Conservation (phyloP, 2,888 invertebrate genomes). For the Unio delphinus region DNA sequence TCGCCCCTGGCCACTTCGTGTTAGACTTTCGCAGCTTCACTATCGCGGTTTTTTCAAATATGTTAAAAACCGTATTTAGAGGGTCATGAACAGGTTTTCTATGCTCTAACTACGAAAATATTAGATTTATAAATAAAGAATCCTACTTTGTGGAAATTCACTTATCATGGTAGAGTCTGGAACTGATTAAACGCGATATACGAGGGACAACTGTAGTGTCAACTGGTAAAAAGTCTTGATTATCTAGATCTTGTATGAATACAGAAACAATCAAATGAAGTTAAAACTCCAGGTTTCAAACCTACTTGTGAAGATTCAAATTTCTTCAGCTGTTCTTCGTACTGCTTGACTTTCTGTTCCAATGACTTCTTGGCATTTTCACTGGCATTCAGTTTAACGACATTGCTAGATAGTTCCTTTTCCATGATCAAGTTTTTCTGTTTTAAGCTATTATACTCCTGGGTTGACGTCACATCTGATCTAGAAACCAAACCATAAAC, state of each 20-base stretch:
- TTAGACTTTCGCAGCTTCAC: too few species aligned
- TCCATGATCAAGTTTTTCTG: constrained; percentile 63
- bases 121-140: too few species aligned
- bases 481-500: constrained; percentile 22
- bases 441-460: constrained; percentile 49
- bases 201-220: not conserved
- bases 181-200: too few species aligned
- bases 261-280: too few species aligned
- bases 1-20: too few species aligned
- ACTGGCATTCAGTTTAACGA: constrained; percentile 49
- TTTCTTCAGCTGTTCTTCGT: constrained; percentile 57
- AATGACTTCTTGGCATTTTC: constrained; percentile 58
- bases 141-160: too few species aligned
- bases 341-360: constrained; percentile 53
- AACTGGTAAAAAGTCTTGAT: not conserved
- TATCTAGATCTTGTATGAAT: too few species aligned
- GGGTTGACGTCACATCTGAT: constrained; percentile 42
- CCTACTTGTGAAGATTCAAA: constrained; percentile 53
- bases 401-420: constrained; percentile 61
- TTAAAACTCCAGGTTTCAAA: not conserved
- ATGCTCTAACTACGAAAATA: too few species aligned
- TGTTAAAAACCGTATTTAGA: too few species aligned
- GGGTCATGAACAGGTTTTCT: too few species aligned
- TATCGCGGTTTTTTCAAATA: too few species aligned
- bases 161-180: too few species aligned